A percentile compares a stretch with the other conserved stretches of the same genome.
Evolutionary conservation across 2,797 vertebrate genomes (phyloP).

Genomic region (Sebastolobus altivelis): DNA sequence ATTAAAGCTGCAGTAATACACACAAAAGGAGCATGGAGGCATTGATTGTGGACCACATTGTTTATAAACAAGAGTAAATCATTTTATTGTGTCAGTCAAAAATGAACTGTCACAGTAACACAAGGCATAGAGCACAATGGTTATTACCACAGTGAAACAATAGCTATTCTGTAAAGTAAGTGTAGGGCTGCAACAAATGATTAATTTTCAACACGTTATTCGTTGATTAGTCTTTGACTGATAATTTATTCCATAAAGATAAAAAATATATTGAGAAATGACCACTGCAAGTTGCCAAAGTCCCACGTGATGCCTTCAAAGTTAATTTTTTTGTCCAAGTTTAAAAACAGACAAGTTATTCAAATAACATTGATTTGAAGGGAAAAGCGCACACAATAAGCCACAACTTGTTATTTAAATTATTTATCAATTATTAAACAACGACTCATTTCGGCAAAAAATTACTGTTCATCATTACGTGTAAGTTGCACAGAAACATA

Average conservation of each 20-base stretch:
- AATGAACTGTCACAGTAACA: background rate
- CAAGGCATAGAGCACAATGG: slow-evolving; percentile 1
- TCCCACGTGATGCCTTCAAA: background rate
- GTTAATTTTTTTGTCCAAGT: background rate
- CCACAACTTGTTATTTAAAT: slow-evolving; percentile 6
- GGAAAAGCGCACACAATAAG: background rate
- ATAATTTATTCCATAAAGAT: background rate
- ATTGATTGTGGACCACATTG: background rate
- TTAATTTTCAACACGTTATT: background rate
- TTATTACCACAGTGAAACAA: slow-evolving; percentile 11
- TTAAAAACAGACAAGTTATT: background rate
- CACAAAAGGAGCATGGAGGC: background rate
- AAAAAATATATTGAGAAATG: background rate
- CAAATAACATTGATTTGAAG: background rate
- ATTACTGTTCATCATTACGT: background rate
- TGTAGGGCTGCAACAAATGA: background rate
- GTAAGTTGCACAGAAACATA: background rate
- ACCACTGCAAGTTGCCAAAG: background rate
- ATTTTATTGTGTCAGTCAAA: slow-evolving; percentile 43
- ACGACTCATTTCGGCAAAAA: background rate
- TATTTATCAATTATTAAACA: background rate
- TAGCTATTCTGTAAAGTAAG: background rate
- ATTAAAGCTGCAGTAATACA: slow-evolving; percentile 1
- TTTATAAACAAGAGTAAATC: slow-evolving; percentile 23
- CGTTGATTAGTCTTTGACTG: background rate